Conservation (phyloP, 2,888 invertebrate species). For the Chrysolina oricalcia region DNA sequence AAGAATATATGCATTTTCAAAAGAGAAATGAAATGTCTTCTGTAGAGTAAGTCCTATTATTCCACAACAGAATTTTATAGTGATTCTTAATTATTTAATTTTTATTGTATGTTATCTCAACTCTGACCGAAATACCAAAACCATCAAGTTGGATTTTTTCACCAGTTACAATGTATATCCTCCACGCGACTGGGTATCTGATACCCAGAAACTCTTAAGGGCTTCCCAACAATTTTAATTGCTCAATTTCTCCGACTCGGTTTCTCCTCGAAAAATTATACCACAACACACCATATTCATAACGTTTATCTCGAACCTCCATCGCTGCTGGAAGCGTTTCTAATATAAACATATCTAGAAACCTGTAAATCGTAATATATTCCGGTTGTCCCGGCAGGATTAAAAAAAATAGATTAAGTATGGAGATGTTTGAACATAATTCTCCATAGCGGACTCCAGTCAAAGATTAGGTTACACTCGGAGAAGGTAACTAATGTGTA, state of each 20-base stretch:
- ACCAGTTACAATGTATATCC: not conserved
- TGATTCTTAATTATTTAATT: too few species aligned
- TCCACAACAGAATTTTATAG: too few species aligned
- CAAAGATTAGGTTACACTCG: slow-evolving; percentile 60
- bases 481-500: slow-evolving; percentile 57
- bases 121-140: too few species aligned
- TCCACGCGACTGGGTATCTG: not conserved
- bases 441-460: slow-evolving; percentile 52
- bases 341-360: slow-evolving; percentile 42
- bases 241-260: slow-evolving; percentile 8
- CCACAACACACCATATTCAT: slow-evolving; percentile 11
- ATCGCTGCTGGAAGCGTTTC: slow-evolving; percentile 29
- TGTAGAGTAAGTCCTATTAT: too few species aligned
- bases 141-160: not conserved
- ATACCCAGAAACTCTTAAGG: not conserved
- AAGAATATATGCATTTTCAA: too few species aligned
- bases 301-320: slow-evolving; percentile 15
- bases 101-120: too few species aligned
- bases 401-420: slow-evolving; percentile 53
- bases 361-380: slow-evolving; percentile 36
- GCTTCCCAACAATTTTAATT: slow-evolving; percentile 7
- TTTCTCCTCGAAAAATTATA: slow-evolving; percentile 15
- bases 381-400: slow-evolving; percentile 36
- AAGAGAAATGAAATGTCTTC: too few species aligned
- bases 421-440: slow-evolving; percentile 58